A percentile compares a stretch with the other conserved stretches of the same genome.
Evolutionary conservation across 2,113 vertebrate genomes (phyloP).

Genomic region (Cacatua alba): DNA sequence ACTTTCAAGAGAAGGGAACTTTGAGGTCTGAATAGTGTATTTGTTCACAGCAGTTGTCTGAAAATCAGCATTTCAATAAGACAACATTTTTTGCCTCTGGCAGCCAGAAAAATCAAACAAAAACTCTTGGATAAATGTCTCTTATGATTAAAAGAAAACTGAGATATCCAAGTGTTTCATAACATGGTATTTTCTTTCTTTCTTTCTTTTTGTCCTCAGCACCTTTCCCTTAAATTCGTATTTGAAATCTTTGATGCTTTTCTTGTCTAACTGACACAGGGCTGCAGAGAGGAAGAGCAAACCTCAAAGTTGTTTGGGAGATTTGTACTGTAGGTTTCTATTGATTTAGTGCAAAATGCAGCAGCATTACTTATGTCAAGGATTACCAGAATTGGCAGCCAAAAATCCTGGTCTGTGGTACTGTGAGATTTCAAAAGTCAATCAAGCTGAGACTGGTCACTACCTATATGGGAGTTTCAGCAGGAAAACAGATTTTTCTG

Average conservation of each 20-base stretch:
- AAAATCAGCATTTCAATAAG: constrained; percentile 2
- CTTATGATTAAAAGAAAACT: neutral
- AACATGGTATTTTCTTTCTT: neutral
- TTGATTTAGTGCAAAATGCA: constrained; percentile 26
- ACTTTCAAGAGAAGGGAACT: neutral
- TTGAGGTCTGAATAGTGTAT: neutral
- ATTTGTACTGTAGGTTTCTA: neutral
- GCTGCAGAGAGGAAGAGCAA: neutral
- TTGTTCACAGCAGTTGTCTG: neutral
- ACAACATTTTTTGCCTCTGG: neutral
- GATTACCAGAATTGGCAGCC: neutral
- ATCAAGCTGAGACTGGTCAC: neutral
- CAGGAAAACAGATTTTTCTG: neutral
- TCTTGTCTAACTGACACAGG: neutral
- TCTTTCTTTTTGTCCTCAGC: neutral
- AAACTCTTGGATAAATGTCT: neutral
- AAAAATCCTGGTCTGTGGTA: neutral
- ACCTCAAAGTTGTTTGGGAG: neutral
- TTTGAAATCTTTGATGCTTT: constrained; percentile 1
- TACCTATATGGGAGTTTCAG: neutral
- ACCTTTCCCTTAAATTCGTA: neutral
- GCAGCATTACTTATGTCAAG: neutral
- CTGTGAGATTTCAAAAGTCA: neutral
- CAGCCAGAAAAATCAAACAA: neutral
- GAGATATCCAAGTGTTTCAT: neutral